These are phyloP conservation scores for Albula goreensis DNA, from an alignment of 2,113 vertebrate species.

Conservation along the genomic window DNA sequence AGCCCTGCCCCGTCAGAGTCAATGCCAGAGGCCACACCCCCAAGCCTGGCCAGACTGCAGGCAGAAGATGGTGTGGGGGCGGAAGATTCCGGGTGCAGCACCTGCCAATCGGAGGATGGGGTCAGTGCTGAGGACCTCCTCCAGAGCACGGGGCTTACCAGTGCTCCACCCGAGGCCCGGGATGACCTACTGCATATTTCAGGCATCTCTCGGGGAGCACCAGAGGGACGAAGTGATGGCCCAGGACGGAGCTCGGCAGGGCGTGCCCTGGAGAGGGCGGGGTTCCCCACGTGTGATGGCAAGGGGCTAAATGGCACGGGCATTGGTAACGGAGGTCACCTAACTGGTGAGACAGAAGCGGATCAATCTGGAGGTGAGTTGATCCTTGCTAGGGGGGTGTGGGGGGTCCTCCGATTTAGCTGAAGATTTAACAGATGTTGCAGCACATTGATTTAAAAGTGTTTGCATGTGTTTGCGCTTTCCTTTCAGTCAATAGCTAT, in stretches of 20 bases:
- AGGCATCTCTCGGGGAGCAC: conserved; percentile 55
- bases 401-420: no score
- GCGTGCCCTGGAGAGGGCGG: conserved; percentile 27
- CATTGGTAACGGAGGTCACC: conserved; percentile 66
- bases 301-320: conserved; percentile 73
- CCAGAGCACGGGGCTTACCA: conserved; percentile 50
- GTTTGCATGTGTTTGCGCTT: no score
- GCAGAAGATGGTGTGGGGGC: conserved; percentile 28
- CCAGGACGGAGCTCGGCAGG: conserved; percentile 38
- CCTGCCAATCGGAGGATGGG: conserved; percentile 64
- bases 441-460: no score
- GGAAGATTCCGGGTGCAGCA: conserved; percentile 75
- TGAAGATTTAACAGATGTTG: no score
- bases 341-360: conserved; percentile 68
- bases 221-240: conserved; percentile 42
- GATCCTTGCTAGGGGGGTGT: no score
- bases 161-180: conserved; percentile 39
- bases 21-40: conserved; percentile 31
- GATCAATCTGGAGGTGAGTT: conserved; percentile 83
- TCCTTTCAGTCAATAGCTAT: no score
- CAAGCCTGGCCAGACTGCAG: conserved; percentile 38
- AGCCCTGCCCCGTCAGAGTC: conserved; percentile 16
- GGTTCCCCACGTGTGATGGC: conserved; percentile 59
- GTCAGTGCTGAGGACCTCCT: conserved; percentile 56
- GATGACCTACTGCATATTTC: conserved; percentile 64